Evolutionary conservation across 2,113 vertebrate species (phyloP).

Genomic region (Dolichotis patagonum): DNA sequence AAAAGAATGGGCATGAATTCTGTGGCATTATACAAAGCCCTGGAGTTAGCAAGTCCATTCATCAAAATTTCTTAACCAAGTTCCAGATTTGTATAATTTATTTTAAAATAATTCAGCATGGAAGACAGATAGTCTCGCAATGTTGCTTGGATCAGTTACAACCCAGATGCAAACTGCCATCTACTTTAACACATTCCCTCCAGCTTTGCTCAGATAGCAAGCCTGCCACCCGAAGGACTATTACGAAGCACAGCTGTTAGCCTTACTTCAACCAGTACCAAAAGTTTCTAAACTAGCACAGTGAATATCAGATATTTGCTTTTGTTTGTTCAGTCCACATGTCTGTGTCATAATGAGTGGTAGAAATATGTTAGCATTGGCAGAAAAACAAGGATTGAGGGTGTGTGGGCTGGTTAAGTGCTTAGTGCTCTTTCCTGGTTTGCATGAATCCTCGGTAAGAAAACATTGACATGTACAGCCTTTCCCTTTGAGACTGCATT

Average conservation of each 20-base stretch:
- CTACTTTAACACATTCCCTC: background rate
- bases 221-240: no score
- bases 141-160: background rate
- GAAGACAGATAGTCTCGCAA: background rate
- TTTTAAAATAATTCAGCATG: background rate
- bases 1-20: background rate
- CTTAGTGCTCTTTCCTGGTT: background rate
- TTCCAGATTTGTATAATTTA: background rate
- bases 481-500: background rate
- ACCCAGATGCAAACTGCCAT: background rate
- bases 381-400: background rate
- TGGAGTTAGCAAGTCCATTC: slow-evolving; percentile 1
- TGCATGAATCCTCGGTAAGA: background rate
- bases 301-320: background rate
- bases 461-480: background rate
- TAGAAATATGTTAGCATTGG: background rate
- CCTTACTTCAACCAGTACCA: background rate
- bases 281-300: background rate
- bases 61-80: background rate
- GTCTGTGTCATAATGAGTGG: background rate
- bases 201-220: background rate
- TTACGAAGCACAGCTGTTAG: background rate
- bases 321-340: background rate
- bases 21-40: background rate
- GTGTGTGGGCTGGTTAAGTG: background rate